A percentile compares a stretch with the other conserved stretches of the same genome.
Conservation (phyloP, 2,797 vertebrate genomes). For the Natrix natrix region DNA sequence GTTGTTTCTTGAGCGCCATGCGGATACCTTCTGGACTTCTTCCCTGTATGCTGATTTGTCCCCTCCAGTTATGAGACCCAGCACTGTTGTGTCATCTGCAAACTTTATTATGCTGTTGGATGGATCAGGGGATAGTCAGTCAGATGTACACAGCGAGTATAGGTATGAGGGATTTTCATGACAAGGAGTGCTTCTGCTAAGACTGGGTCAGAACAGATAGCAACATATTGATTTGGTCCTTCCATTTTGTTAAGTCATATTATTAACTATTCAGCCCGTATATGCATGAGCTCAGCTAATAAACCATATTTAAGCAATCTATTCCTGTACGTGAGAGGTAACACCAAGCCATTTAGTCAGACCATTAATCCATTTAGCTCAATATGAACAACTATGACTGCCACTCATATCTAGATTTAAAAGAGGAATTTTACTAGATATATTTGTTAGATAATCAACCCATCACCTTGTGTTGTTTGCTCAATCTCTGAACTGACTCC, state of each 20-base stretch:
- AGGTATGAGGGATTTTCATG: too few relatives aligned
- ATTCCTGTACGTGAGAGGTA: background rate
- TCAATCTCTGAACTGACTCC: background rate
- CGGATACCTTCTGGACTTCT: too few relatives aligned
- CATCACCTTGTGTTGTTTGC: background rate
- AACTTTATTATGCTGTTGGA: too few relatives aligned
- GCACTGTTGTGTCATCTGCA: too few relatives aligned
- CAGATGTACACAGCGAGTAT: too few relatives aligned
- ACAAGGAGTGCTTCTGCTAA: too few relatives aligned
- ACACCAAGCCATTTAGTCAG: background rate
- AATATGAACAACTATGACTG: background rate
- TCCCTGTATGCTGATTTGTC: too few relatives aligned
- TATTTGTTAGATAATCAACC: background rate
- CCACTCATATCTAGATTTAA: background rate
- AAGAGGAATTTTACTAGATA: background rate
- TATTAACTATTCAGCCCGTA: background rate
- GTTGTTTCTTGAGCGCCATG: too few relatives aligned
- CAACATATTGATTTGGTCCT: background rate
- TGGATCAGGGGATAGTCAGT: too few relatives aligned
- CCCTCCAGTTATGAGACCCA: too few relatives aligned
- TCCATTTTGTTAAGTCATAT: background rate
- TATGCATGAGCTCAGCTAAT: background rate
- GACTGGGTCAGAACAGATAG: too few relatives aligned
- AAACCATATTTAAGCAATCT: background rate
- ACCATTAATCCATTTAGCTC: background rate